phyloP scores from a whole-genome alignment of 2,113 vertebrate genomes.

The Emberiza fucata region DNA sequence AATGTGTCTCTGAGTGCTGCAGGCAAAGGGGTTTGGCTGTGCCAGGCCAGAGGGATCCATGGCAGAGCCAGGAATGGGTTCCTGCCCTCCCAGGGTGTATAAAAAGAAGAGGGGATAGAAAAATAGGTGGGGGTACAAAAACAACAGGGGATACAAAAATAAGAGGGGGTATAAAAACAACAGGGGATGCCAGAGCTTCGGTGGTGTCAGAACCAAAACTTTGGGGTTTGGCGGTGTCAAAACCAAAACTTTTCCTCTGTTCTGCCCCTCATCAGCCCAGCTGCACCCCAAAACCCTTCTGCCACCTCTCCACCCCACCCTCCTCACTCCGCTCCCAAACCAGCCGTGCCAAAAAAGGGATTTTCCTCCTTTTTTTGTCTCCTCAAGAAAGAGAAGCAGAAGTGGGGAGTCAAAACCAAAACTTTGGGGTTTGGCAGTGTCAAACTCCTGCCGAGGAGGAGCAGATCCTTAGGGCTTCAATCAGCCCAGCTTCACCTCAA shows the following conservation, averaged over 20 bases:
- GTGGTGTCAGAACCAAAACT: no score
- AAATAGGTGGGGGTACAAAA: no score
- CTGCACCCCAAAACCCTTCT: accelerated
- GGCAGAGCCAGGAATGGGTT: no score
- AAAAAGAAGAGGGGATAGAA: no score
- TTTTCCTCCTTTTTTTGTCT: accelerated
- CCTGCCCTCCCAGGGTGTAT: no score
- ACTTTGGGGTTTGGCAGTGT: no score
- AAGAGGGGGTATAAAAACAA: no score
- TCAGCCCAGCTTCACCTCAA: background rate
- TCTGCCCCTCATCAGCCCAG: background rate
- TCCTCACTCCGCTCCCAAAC: background rate
- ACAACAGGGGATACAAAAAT: no score
- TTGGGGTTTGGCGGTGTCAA: no score
- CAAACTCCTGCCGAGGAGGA: background rate
- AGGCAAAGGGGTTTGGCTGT: background rate
- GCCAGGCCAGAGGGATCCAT: background rate
- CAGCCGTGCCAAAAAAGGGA: background rate
- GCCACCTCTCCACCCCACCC: background rate
- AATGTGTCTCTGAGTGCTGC: background rate
- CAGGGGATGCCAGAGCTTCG: no score
- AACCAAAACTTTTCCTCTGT: no score
- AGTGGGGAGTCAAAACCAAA: no score
- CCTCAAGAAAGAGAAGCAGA: background rate
- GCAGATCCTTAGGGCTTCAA: accelerated